phyloP scores from a whole-genome alignment of 2,113 vertebrate genomes.

The Perca fluviatilis region DNA sequence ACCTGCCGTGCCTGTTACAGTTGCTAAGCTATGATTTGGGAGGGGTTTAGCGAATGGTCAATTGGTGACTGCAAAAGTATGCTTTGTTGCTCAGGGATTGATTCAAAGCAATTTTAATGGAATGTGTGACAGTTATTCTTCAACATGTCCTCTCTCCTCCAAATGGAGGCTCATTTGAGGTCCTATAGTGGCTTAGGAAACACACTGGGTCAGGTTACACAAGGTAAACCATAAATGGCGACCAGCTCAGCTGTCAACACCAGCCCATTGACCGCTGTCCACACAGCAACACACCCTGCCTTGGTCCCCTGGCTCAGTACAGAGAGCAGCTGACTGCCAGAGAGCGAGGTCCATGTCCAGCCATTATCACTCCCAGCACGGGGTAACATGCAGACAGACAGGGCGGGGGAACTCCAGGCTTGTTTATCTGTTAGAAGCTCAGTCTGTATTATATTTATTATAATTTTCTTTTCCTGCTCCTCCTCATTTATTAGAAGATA shows the following conservation, averaged over 20 bases:
- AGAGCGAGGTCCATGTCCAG: conserved; percentile 66
- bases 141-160: not conserved
- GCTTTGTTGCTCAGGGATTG: not conserved
- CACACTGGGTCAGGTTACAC: conserved; percentile 42
- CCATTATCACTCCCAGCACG: conserved; percentile 81
- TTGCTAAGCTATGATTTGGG: not conserved
- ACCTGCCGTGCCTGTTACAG: not conserved
- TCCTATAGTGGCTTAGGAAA: conserved; percentile 14
- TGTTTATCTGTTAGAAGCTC: conserved; percentile 57
- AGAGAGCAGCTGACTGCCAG: conserved; percentile 71
- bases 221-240: conserved; percentile 32
- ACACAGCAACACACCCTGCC: conserved; percentile 51
- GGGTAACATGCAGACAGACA: conserved; percentile 55
- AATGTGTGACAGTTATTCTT: conserved; percentile 12
- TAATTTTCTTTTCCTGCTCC: conserved; percentile 19
- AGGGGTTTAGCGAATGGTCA: not conserved
- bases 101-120: conserved; percentile 22
- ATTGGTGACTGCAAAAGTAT: conserved; percentile 11
- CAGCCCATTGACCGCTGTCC: conserved; percentile 52
- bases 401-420: conserved; percentile 24
- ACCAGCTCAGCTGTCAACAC: conserved; percentile 67
- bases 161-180: conserved; percentile 27
- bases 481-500: not conserved
- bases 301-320: conserved; percentile 49
- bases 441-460: conserved; percentile 13